phyloP scores from a whole-genome alignment of 2,113 vertebrate genomes.

The Myiozetetes cayanensis region DNA sequence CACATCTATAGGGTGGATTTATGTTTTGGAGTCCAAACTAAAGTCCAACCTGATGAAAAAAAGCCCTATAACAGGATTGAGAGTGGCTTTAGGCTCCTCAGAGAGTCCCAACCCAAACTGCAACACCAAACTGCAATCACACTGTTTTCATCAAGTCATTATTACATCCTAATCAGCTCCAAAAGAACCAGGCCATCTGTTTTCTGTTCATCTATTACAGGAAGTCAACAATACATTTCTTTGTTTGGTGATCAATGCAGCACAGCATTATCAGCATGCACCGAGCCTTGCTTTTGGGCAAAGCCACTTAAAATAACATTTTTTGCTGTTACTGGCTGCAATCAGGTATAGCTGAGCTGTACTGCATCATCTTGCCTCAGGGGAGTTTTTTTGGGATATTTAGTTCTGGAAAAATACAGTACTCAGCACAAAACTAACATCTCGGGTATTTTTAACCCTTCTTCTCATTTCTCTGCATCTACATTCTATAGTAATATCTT shows the following conservation, averaged over 20 bases:
- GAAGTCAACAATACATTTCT: not conserved
- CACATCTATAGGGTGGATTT: fast-evolving
- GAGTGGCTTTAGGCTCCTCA: not conserved
- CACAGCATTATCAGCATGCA: not conserved
- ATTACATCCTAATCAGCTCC: not conserved
- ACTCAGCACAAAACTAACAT: not conserved
- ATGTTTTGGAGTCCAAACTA: too few species aligned
- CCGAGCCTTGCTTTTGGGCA: not conserved
- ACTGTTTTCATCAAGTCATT: not conserved
- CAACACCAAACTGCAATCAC: not conserved
- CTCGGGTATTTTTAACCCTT: not conserved
- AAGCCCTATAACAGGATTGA: not conserved
- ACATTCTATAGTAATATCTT: fast-evolving
- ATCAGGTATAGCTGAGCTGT: not conserved
- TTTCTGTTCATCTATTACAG: not conserved
- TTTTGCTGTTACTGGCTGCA: conserved; percentile 6
- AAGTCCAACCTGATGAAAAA: not conserved
- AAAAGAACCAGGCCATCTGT: not conserved
- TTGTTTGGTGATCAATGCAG: not conserved
- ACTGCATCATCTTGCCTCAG: not conserved
- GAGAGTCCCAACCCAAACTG: not conserved
- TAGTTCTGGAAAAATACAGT: not conserved
- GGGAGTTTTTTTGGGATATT: not conserved
- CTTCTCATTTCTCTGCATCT: not conserved
- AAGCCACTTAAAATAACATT: conserved; percentile 39